Percentiles rank a stretch among this genome's conserved stretches.
Conservation (phyloP, 2,888 invertebrate species). For the Penaeus monodon region DNA sequence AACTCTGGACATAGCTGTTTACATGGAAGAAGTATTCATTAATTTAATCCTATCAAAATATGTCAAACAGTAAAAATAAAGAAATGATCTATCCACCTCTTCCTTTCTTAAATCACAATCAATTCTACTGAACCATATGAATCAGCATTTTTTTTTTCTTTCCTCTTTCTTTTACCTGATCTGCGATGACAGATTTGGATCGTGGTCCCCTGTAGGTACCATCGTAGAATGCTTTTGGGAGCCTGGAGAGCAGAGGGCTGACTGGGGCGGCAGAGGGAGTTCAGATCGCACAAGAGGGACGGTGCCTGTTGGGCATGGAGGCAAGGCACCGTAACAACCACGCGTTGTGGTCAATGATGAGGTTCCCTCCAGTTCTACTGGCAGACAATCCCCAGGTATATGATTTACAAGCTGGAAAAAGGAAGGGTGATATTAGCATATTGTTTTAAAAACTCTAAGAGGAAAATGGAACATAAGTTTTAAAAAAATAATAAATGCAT, state of each 20-base stretch:
- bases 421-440: neutral
- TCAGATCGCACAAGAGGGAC: constrained; percentile 71
- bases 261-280: constrained; percentile 62
- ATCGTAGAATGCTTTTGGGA: constrained; percentile 35
- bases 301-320: constrained; percentile 85
- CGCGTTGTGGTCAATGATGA: constrained; percentile 88
- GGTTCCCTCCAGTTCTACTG: constrained; percentile 87
- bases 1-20: constrained; percentile 39
- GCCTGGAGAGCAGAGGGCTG: constrained; percentile 13
- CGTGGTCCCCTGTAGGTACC: constrained; percentile 49
- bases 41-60: neutral
- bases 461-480: too few relatives aligned
- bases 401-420: constrained; percentile 78
- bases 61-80: too few relatives aligned
- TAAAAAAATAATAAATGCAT: too few relatives aligned
- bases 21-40: neutral
- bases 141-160: too few relatives aligned
- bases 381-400: constrained; percentile 90
- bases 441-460: too few relatives aligned
- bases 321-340: constrained; percentile 85
- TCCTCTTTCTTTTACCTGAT: too few relatives aligned
- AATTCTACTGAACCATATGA: too few relatives aligned
- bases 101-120: too few relatives aligned
- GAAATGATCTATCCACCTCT: too few relatives aligned
- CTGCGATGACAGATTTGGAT: constrained; percentile 15